Conservation (phyloP, 2,888 invertebrate genomes). For the Drosophila sordidapex region DNA sequence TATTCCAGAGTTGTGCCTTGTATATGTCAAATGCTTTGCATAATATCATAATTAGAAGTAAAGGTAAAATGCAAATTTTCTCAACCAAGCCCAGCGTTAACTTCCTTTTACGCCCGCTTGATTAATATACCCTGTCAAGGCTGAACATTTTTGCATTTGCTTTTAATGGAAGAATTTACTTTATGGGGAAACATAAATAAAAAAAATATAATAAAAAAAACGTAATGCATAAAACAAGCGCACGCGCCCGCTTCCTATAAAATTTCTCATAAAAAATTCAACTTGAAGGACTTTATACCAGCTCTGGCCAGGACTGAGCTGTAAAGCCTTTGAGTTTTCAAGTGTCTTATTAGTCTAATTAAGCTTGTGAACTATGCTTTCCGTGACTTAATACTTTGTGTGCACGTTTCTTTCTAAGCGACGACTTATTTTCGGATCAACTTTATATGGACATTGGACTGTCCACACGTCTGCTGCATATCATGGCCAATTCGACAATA, state of each 20-base stretch:
- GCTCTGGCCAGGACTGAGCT: neutral
- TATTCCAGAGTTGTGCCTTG: slow-evolving; percentile 1
- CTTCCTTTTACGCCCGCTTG: slow-evolving; percentile 63
- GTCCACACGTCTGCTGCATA: slow-evolving; percentile 81
- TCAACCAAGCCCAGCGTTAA: slow-evolving; percentile 50
- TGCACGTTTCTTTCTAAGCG: slow-evolving; percentile 66
- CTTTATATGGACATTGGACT: slow-evolving; percentile 84
- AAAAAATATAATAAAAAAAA: slow-evolving; percentile 13
- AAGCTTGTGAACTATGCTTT: slow-evolving; percentile 33
- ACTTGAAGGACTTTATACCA: slow-evolving; percentile 35
- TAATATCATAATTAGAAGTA: slow-evolving; percentile 55
- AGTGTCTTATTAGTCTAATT: slow-evolving; percentile 71
- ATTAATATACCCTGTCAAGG: slow-evolving; percentile 60
- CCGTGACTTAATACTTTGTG: slow-evolving; percentile 35
- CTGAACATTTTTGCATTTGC: slow-evolving; percentile 33
- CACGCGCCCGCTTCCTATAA: slow-evolving; percentile 46
- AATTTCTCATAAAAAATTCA: slow-evolving; percentile 63
- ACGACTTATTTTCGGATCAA: slow-evolving; percentile 85
- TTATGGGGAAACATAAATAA: slow-evolving; percentile 70
- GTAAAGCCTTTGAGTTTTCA: slow-evolving; percentile 34
- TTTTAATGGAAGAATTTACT: slow-evolving; percentile 72
- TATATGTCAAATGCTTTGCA: slow-evolving; percentile 36
- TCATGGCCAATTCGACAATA: slow-evolving; percentile 84
- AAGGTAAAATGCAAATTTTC: slow-evolving; percentile 65
- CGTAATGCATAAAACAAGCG: slow-evolving; percentile 54